Evolutionary conservation across 2,888 invertebrate genomes (phyloP), one percentile per base, ranked within the genome.

Genomic region (Patella pellucida): DNA sequence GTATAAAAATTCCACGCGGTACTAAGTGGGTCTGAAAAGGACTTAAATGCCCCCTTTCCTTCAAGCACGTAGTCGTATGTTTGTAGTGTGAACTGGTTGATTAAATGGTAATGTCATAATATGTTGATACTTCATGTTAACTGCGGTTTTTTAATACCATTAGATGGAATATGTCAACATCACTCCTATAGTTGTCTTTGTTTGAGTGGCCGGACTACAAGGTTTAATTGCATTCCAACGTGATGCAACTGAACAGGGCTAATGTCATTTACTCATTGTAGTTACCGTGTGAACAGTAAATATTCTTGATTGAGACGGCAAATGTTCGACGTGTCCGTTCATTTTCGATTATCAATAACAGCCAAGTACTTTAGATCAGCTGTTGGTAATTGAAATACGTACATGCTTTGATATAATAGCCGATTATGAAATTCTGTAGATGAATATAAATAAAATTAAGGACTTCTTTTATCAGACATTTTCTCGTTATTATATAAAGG

Each of bases 1-100:
- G 41, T 41, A 41, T n/a, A 68, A 75, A 72, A 75, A 71, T 71
- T 75, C 75, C 71, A 72, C 72, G 54, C 50, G 19, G 75, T 68
- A 72, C 71, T 75, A 71, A 67, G 68, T 75, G 41, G 41, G 41
- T 41, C 41, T 41, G 41, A 62, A 62, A 23, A 62, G 23, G 62
- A 12, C 62, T 11, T 62, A 62, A 62, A 62, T 41, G 62, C 23
- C 23, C 3, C 62, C 23, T 62, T 62, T 62, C 62, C 19, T 11
- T 62, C 9, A 23, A 62, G 23, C 62, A 62, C 62, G 62, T 23
- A 62, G 23, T 62, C 23, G 11, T 19, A 62, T 62, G 23, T 62
- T 62, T 62, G 62, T 62, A 62, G 19, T 62, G 62, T 62, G 23
- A 62, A 62, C 62, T 7, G 19, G 62, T 62, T 62, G 19, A 23